Base-by-base conservation (phyloP, 2,113 vertebrate genomes). In the Triplophysa dalaica region DNA sequence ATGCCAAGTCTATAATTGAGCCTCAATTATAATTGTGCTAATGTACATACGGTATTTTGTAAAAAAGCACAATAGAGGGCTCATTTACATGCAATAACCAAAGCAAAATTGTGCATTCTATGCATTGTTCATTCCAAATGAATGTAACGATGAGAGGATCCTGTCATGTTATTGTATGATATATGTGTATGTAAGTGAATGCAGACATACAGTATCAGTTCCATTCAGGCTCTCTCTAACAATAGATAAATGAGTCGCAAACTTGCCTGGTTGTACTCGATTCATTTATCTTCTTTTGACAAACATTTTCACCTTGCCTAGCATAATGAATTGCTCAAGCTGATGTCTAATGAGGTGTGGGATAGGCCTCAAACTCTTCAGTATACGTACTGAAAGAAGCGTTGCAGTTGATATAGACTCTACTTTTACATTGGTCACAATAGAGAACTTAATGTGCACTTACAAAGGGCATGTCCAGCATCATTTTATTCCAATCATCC, bases 231-330 rank as follows among this genome's bases (percentile, higher is more conserved):
- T 58, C 68, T 67, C 50, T 85, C 61, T 56, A 76, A 72, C 72
- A 77, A 66, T 50, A 75, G 72, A 85, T 82, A 84, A 85, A 82
- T 82, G 76, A 84, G 76, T 65, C 72, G 61, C 65, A 69, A 77
- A 54, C 17, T 77, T 67, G 62, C n/a, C 43, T 48, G 61, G 19
- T 70, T 79, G n/a, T 33, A 70, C 68, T 78, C 70, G 78, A 43
- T 81, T 61, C 70, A 82, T 85, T 76, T 85, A 78, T 82, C 81
- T 77, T 83, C 74, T 60, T 54, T 48, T 75, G 75, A 83, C 84
- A 85, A 16, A 68, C 67, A 70, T 69, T 26, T 66, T 66, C 81
- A 21, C 65, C 33, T 81, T 58, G 38, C 82, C 13, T 60, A 33
- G 61, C 33, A 73, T 83, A 81, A 83, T 75, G 67, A 83, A 85